Conservation (phyloP, 2,797 vertebrate genomes). For the Pseudopleuronectes americanus region DNA sequence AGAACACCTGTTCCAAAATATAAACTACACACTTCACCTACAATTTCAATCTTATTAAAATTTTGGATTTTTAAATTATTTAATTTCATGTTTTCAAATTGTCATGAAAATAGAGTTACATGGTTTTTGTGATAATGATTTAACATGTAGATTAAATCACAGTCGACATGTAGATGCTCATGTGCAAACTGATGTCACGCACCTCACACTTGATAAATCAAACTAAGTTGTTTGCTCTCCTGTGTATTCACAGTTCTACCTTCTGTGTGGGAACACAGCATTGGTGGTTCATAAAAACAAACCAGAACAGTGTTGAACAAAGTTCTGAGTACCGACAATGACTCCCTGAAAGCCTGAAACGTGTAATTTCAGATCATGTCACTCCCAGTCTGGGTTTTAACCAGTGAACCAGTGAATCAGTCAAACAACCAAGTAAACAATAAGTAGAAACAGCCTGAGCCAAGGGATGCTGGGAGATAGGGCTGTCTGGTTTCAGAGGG, state of each 20-base stretch:
- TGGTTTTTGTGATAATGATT: too few species aligned
- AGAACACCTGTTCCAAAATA: too few species aligned
- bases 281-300: conserved; percentile 12
- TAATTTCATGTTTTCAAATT: too few species aligned
- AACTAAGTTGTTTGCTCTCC: background rate
- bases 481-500: conserved; percentile 56
- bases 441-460: conserved; percentile 54
- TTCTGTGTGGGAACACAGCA: background rate
- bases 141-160: background rate
- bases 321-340: conserved; percentile 4
- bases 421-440: conserved; percentile 64
- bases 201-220: too few species aligned
- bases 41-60: too few species aligned
- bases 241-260: background rate
- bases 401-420: conserved; percentile 58
- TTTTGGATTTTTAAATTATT: too few species aligned
- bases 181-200: background rate
- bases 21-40: too few species aligned
- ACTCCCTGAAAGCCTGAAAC: conserved; percentile 33
- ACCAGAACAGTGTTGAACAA: conserved; percentile 11
- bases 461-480: conserved; percentile 30
- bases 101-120: too few species aligned
- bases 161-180: background rate
- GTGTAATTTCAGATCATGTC: conserved; percentile 56
- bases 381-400: conserved; percentile 46